Conservation (phyloP, 2,888 invertebrate genomes). For the Zygothrica quintamaculata region DNA sequence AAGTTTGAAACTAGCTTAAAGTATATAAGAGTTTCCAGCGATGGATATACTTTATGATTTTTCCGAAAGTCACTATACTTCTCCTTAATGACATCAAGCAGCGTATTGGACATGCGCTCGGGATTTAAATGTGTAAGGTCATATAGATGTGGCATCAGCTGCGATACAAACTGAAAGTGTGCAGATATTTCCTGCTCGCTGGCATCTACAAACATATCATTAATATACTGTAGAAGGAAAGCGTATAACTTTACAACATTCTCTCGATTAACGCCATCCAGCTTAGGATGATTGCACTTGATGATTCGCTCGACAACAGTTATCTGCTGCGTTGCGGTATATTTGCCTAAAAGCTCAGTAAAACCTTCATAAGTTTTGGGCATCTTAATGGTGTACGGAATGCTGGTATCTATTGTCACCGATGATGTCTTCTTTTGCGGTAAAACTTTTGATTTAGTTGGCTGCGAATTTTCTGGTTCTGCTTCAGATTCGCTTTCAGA, state of each 20-base stretch:
- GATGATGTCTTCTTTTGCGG: slow-evolving; percentile 8
- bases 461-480: slow-evolving; percentile 31
- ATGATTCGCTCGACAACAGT: slow-evolving; percentile 92
- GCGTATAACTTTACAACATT: slow-evolving; percentile 90
- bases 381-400: slow-evolving; percentile 87
- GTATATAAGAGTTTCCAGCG: slow-evolving; percentile 90
- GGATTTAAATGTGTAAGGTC: slow-evolving; percentile 90
- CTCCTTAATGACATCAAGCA: slow-evolving; percentile 89
- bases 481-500: slow-evolving; percentile 84
- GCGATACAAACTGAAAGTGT: slow-evolving; percentile 87
- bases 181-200: slow-evolving; percentile 84
- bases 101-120: slow-evolving; percentile 87
- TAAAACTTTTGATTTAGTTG: slow-evolving; percentile 21
- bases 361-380: slow-evolving; percentile 88
- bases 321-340: slow-evolving; percentile 88
- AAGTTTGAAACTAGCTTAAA: slow-evolving; percentile 91
- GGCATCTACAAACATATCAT: slow-evolving; percentile 87
- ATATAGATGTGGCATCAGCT: slow-evolving; percentile 86
- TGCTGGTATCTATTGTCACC: slow-evolving; percentile 29
- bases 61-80: slow-evolving; percentile 88
- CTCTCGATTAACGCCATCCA: slow-evolving; percentile 91
- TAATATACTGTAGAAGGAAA: slow-evolving; percentile 91
- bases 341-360: slow-evolving; percentile 87
- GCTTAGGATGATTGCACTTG: slow-evolving; percentile 93
- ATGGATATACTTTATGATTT: slow-evolving; percentile 87